Conservation (phyloP, 2,888 invertebrate species). For the Antheraea yamamai region DNA sequence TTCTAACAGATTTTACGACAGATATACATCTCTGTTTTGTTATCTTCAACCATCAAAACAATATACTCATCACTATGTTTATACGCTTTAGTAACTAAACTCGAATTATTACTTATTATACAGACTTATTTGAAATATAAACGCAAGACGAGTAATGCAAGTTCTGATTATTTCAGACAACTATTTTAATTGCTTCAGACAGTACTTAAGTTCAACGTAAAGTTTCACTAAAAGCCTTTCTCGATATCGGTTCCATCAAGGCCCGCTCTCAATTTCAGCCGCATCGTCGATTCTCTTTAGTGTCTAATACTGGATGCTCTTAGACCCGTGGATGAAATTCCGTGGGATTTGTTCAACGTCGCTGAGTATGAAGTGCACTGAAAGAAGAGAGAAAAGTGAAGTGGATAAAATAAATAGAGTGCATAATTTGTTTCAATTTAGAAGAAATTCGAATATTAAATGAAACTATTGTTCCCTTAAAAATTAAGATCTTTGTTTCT, state of each 20-base stretch:
- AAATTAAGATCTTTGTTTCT: no score
- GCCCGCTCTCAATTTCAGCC: conserved; percentile 9
- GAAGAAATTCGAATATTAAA: no score
- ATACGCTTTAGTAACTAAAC: no score
- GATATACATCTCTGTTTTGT: no score
- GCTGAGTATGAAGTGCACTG: background rate
- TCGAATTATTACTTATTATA: no score
- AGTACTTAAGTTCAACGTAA: background rate
- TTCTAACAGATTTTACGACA: no score
- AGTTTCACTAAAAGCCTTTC: conserved; percentile 15
- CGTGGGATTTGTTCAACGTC: conserved; percentile 9
- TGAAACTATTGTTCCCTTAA: no score
- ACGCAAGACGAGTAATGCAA: background rate
- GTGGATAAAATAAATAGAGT: background rate
- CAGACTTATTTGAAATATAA: no score
- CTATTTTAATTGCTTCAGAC: conserved; percentile 4
- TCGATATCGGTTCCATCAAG: conserved; percentile 7
- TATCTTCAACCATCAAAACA: no score
- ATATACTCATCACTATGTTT: no score
- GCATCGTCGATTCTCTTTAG: conserved; percentile 15
- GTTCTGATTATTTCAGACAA: background rate
- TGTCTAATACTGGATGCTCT: conserved; percentile 7
- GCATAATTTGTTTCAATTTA: background rate
- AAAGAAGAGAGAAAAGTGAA: background rate
- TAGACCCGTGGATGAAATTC: background rate